phyloP scores from a whole-genome alignment of 2,113 vertebrate genomes.

The Hyla sarda region DNA sequence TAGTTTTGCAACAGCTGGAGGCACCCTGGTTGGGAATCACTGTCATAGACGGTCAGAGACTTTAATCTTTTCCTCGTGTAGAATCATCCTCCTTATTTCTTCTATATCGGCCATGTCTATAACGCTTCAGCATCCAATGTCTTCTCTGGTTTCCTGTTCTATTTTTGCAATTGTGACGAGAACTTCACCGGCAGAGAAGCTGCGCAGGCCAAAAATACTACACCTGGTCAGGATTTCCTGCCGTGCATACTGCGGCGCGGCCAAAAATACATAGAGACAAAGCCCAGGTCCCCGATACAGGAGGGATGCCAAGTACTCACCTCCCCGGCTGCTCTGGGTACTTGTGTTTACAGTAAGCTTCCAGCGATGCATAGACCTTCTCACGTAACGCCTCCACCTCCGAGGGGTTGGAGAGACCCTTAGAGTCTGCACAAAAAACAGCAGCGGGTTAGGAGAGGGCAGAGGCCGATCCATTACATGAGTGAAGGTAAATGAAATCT shows the following conservation, averaged over 20 bases:
- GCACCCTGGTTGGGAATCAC: too few species aligned
- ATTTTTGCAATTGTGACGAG: not conserved
- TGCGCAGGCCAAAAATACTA: rapidly evolving
- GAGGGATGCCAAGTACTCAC: conserved; percentile 68
- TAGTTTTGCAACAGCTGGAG: too few species aligned
- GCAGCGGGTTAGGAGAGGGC: too few species aligned
- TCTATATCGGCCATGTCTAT: too few species aligned
- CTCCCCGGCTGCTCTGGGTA: conserved; percentile 98
- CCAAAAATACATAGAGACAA: not conserved
- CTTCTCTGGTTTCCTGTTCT: not conserved
- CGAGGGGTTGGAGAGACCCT: conserved; percentile 92
- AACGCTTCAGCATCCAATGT: not conserved
- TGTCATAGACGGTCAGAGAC: not conserved
- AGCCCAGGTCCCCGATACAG: not conserved
- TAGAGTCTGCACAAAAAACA: conserved; percentile 81
- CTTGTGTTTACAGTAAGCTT: conserved; percentile 99
- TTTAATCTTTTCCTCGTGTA: not conserved
- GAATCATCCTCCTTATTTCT: not conserved
- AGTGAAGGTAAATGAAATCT: too few species aligned
- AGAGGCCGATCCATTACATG: too few species aligned
- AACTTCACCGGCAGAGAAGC: not conserved
- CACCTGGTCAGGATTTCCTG: conserved; percentile 34
- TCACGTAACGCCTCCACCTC: conserved; percentile 95
- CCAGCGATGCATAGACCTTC: conserved; percentile 96
- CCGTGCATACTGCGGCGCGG: not conserved